phyloP scores from a whole-genome alignment of 2,113 vertebrate genomes.

The Gorilla gorilla region DNA sequence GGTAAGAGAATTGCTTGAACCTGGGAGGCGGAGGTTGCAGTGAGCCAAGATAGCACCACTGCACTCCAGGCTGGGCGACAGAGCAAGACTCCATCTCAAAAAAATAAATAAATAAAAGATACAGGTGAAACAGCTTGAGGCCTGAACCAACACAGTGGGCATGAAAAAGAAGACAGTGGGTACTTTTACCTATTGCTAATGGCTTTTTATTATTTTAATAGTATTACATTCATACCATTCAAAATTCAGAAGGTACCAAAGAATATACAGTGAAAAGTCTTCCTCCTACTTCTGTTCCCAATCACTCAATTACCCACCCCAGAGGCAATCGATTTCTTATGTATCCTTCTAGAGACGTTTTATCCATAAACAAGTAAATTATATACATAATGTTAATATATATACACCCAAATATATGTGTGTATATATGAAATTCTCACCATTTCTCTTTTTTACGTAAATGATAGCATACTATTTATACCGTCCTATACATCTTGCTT shows the following conservation, averaged over 20 bases:
- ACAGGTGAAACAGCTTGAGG: background rate
- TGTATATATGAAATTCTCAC: background rate
- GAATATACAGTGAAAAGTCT: constrained; percentile 10
- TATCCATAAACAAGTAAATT: background rate
- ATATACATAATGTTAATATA: background rate
- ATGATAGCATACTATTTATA: background rate
- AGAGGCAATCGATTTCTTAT: background rate
- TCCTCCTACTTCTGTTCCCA: background rate
- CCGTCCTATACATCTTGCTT: background rate
- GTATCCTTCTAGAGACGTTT: background rate
- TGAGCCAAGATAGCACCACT: no score
- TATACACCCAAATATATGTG: background rate
- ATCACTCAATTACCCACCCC: background rate
- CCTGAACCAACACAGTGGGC: background rate
- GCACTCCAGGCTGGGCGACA: no score
- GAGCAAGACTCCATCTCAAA: no score
- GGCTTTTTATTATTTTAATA: constrained; percentile 1
- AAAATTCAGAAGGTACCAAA: constrained; percentile 39
- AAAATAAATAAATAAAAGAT: background rate
- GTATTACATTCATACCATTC: background rate
- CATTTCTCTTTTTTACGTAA: constrained; percentile 21
- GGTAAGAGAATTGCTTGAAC: no score
- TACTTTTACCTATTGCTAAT: background rate
- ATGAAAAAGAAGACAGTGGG: background rate
- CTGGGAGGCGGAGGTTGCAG: no score